Evolutionary conservation across 2,797 vertebrate genomes (phyloP), one percentile per base, ranked within the genome.

Genomic region (Pipistrellus nathusii): DNA sequence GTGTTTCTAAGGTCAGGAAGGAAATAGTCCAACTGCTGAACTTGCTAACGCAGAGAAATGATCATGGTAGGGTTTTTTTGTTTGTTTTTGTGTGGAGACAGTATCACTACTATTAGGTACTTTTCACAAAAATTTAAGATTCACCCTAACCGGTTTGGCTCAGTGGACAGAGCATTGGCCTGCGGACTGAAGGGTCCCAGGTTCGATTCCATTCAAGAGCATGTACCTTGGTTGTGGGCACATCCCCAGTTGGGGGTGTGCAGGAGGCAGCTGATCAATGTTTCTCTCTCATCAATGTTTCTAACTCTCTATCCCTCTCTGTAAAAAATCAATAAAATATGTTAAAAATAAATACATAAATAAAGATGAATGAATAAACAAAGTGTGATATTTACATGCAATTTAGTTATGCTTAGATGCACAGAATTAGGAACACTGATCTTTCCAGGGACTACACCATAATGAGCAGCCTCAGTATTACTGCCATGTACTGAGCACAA

Each of bases 31-130:
- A 95, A 75, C 92, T 91, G 94, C 86, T 94, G 83, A 85, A 96
- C 87, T 96, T 96, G 72, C 96, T 95, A 96, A 95, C 83, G 78
- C 95, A 97, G 97, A 96, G 90, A 97, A 81, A 89, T 93, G 94
- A 30, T 94, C 53, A 13, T 1, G 8, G 71, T 41, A 8, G 38
- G 38, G 51, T 94, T 97, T 98, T 95, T 94, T 93, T 93, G 38
- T 41, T 41, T 41, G 38, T 78, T 55, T 55, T 18, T 15, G 59
- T 7, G n/a, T 9, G 18, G 68, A 91, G 96, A 92, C 94, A 96
- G 88, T 80, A 97, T 86, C 38, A 91, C 83, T 88, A 80, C 96
- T 96, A 83, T 94, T 95, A 97, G 95, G 96, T 91, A 94, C 4
- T 30, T 59, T 85, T 95, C 94, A 96, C 81, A 96, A 96, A 97